Base-by-base conservation (phyloP, 2,113 vertebrate species). In the Lucifuga dentata region DNA sequence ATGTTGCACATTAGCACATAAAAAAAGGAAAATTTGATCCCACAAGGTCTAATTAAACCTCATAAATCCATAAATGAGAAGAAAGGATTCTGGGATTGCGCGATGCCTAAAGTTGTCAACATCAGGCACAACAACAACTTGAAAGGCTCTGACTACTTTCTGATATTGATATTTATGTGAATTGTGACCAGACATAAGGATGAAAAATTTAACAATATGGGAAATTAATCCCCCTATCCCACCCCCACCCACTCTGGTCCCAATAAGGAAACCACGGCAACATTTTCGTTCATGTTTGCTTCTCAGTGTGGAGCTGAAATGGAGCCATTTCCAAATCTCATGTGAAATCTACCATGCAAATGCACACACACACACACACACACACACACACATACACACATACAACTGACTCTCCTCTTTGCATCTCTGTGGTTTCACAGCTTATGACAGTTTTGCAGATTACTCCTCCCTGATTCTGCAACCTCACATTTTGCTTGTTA, bases 221-320 rank as follows among this genome's bases (percentile, higher is more conserved):
- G 7, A 43, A 56, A 66, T 24, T 52, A 59, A n/a, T n/a, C n/a
- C n/a, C n/a, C n/a, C n/a, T n/a, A n/a, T n/a, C n/a, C n/a, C n/a
- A 29, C 3, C 26, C 26, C 26, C 3, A 29, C 33, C 9, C 51
- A 41, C 51, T 19, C 6, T 45, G 63, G 20, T 51, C 44, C 66
- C 21, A 35, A 0, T 39, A 43, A 56, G 36, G 64, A 73, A 43
- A 64, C 36, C 76, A 46, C 23, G 36, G 44, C 11, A 44, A 51
- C 35, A 5, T 11, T 52, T 26, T 32, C 76, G 80, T 80, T 80
- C 66, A 74, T 74, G 60, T 64, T 58, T 57, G 50, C 55, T 36
- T 62, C 56, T 16, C 39, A 55, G 51, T 39, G 46, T 58, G 29
- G 41, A 64, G 65, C 36, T 38, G 78, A 81, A 56, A 29, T 32